Base-by-base conservation (phyloP, 2,888 invertebrate species). In the Norana najaformis region DNA sequence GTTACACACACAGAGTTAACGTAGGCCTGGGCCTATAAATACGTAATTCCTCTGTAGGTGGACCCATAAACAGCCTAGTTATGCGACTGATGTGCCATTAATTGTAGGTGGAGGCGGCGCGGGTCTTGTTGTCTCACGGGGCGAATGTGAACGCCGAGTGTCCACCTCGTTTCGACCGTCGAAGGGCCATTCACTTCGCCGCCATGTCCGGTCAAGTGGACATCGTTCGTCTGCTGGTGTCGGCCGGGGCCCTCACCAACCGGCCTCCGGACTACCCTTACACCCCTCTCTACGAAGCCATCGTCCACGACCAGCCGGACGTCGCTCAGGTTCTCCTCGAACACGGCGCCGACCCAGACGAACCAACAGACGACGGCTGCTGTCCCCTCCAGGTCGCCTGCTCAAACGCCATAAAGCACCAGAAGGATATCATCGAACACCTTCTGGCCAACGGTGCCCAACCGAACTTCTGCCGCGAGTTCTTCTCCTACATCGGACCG, bases 111-210 rank as follows among this genome's bases (percentile, higher is more conserved):
- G 92, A 93, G 6, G 93, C 94, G 23, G 93, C 93, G 1, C 90
- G 93, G 83, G 89, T 97, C 23, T 95, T 98, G 69, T 95, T 98
- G 92, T 96, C 96, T 92, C 96, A 96, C 94, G 97, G 97, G 0
- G 98, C 98, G 0, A 96, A 98, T 93, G 97, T 98, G 3, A 98
- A 98, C 94, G 97, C 97, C 8, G 96, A 97, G 95, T 96, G 97
- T 0, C 97, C 97, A 93, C 96, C 97, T n/a, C 96, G 97, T 91
- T 97, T 98, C 94, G 98, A 98, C 93, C 97, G 96, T 94, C 96
- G 98, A 91, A 97, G 97, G 4, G 97, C 98, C 5, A 96, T 98
- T 93, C 98, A 98, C 94, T 98, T 97, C 94, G 98, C 97, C 6
- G 97, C 98, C 0, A 96, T 97, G 88, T 97, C 97, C 90, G 98